Percentiles rank a stretch among this genome's conserved stretches.
Conservation (phyloP, 2,888 invertebrate genomes). For the Eumacrocentrus americanus region DNA sequence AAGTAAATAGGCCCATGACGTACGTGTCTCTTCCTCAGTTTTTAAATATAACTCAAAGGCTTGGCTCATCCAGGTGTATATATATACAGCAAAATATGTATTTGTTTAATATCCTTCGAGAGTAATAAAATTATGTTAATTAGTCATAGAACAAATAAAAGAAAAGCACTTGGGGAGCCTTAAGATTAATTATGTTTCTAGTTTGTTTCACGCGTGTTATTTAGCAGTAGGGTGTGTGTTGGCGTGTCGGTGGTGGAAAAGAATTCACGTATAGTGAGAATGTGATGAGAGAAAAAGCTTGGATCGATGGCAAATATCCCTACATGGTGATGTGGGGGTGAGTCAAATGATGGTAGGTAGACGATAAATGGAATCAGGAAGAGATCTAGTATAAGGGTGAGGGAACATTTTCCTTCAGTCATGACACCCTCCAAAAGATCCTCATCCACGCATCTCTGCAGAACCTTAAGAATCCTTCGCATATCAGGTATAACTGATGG, state of each 20-base stretch:
- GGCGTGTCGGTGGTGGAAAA: not conserved
- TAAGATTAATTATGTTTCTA: not conserved
- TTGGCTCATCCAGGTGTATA: not conserved
- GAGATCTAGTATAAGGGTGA: not conserved
- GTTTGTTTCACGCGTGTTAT: not conserved
- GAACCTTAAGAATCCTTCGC: too few relatives aligned
- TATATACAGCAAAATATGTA: too few relatives aligned
- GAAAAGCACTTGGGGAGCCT: not conserved
- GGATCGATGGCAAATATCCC: slow-evolving; percentile 19
- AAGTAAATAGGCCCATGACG: too few relatives aligned
- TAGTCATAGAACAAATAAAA: not conserved
- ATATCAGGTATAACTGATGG: too few relatives aligned
- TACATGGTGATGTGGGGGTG: not conserved
- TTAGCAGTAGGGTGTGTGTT: not conserved
- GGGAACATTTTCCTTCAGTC: not conserved
- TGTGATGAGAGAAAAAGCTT: not conserved
- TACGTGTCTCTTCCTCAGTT: not conserved
- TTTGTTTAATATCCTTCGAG: too few relatives aligned
- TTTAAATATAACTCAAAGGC: not conserved
- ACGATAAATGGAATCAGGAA: not conserved
- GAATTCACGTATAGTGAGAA: not conserved
- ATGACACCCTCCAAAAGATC: not conserved
- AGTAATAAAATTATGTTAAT: not conserved
- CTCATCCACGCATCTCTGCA: too few relatives aligned
- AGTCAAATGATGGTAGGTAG: slow-evolving; percentile 12